phyloP scores from a whole-genome alignment of 2,797 vertebrate genomes.

The Todus mexicanus region DNA sequence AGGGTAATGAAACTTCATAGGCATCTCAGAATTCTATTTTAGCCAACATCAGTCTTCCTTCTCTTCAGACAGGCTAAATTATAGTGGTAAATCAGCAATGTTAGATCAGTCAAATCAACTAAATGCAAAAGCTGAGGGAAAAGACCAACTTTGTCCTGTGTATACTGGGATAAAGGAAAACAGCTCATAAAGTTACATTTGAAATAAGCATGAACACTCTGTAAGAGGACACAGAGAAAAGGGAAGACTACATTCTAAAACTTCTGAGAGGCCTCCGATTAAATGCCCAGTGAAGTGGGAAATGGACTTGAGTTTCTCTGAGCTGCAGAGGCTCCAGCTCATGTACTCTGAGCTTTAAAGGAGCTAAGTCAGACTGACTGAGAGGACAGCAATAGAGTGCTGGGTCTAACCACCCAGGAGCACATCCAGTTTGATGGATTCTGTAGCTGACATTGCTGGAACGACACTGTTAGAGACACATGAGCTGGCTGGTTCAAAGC shows the following conservation, averaged over 20 bases:
- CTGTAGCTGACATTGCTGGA: background rate
- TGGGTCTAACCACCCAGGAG: background rate
- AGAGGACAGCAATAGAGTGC: background rate
- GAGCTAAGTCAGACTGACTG: background rate
- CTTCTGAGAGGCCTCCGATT: background rate
- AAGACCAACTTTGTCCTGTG: background rate
- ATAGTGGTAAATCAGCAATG: background rate
- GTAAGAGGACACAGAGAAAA: background rate
- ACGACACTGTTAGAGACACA: background rate
- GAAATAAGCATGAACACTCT: slow-evolving; percentile 6
- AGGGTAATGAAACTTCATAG: slow-evolving; percentile 21
- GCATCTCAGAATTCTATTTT: slow-evolving; percentile 21
- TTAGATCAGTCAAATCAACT: background rate
- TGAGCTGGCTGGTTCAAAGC: background rate
- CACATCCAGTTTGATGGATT: background rate
- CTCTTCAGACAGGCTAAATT: slow-evolving; percentile 11
- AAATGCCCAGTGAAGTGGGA: background rate
- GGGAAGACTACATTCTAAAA: background rate
- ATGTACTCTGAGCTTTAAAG: background rate
- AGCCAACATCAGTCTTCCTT: slow-evolving; percentile 14
- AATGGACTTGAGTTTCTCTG: background rate
- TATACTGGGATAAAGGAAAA: slow-evolving; percentile 24
- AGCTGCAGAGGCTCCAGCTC: background rate
- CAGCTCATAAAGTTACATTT: background rate
- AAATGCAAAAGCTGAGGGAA: slow-evolving; percentile 22